A percentile compares a stretch with the other conserved stretches of the same genome.
Evolutionary conservation across 1,140 invertebrate genomes (phyloP).

Genomic region (Lethrus apterus): DNA sequence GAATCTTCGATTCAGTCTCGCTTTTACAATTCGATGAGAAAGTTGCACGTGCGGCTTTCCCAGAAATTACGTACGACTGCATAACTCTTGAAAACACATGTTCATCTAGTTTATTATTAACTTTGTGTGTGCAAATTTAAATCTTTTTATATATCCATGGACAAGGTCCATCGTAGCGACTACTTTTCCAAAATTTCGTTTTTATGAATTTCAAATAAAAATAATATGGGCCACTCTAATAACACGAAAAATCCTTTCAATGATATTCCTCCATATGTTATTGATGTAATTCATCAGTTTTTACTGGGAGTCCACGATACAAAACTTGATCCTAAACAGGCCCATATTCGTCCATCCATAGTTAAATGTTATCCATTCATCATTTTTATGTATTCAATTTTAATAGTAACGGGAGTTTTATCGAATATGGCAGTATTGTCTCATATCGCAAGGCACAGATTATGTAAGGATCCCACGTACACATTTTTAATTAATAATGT

Average conservation of each 20-base stretch:
- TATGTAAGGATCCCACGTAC: constrained; percentile 57
- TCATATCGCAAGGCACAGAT: constrained; percentile 51
- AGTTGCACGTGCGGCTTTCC: too few relatives aligned
- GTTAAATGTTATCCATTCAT: constrained; percentile 54
- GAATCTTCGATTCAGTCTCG: too few relatives aligned
- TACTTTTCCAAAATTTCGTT: too few relatives aligned
- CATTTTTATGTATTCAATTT: constrained; percentile 53
- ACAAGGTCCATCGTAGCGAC: too few relatives aligned
- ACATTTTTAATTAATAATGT: constrained; percentile 61
- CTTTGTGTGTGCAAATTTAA: too few relatives aligned
- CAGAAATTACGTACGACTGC: too few relatives aligned
- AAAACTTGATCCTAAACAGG: constrained; percentile 40
- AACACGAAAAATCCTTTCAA: constrained; percentile 15
- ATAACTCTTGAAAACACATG: too few relatives aligned
- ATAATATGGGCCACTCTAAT: constrained; percentile 2
- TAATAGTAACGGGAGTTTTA: constrained; percentile 50
- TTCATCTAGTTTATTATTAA: too few relatives aligned
- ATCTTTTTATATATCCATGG: too few relatives aligned
- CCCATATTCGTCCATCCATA: constrained; percentile 44
- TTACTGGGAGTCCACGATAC: constrained; percentile 27
- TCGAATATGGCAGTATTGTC: constrained; percentile 53
- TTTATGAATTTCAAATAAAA: neutral
- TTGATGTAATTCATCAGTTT: constrained; percentile 29
- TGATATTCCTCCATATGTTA: constrained; percentile 26
- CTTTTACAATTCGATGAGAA: too few relatives aligned